Evolutionary conservation across 92 coral and sea anemone species (phyloP), one percentile per base, ranked within the genome.

Genomic region (Zoanthus sociatus): DNA sequence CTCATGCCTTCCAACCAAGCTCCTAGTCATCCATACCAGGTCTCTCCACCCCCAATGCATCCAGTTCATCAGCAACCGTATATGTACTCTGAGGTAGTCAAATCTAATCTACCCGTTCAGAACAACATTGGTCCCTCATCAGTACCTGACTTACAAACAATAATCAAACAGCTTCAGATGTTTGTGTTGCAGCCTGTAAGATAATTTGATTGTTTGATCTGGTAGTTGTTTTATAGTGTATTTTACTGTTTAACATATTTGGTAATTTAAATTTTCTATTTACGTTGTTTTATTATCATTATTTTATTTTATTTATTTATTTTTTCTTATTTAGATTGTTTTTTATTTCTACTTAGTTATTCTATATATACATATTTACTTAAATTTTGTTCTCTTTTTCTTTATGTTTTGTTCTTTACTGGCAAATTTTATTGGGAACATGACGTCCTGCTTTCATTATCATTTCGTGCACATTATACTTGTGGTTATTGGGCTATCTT

Each of bases 141-240:
- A 56, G 63, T 56, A 56, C 76, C 76, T 16, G 76, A 71, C 76
- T 71, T 71, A 45, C 76, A 71, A 45, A 32, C 76, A 32, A 17
- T 71, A 71, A 71, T 71, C 51, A 71, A 45, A 33, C 76, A 71
- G 46, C 76, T 71, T 26, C 76, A 71, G 46, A 71, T 71, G 76
- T 71, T 71, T 71, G 76, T 71, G 46, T 56, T 15, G 63, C 63
- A 56, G 63, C 63, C 76, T 32, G 76, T 71, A 71, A 71, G 76
- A 71, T 71, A 71, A 71, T 56, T 56, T 56, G 63, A 56, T 56
- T 56, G 63, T 56, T 47, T 47, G 51, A 47, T 47, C 51, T 47
- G 63, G 63, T 56, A 14, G 63, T 56, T 56, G 63, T 10, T 56
- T 56, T 56, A 56, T 9, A 56, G 63, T 56, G 63, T 56, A 56